Percentiles rank a stretch among this genome's conserved stretches.
These are phyloP conservation scores for Diceros bicornis DNA, from an alignment of 2,797 vertebrate genomes.

Conservation along the genomic window DNA sequence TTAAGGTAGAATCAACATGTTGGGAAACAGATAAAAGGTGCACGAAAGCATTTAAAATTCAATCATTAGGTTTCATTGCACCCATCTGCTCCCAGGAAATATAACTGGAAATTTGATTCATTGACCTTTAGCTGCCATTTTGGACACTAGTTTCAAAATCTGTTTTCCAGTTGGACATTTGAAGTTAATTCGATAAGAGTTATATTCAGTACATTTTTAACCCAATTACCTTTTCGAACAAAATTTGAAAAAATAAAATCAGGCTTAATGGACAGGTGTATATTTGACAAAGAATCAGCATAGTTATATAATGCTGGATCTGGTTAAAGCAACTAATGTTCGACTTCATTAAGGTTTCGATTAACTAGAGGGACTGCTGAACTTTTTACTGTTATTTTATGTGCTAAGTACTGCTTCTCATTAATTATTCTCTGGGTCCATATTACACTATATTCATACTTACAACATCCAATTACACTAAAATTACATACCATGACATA, in stretches of 20 bases:
- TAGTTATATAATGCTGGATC: conserved; percentile 83
- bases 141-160: conserved; percentile 77
- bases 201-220: conserved; percentile 73
- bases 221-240: conserved; percentile 75
- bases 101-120: conserved; percentile 87
- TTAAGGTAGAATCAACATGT: conserved; percentile 86
- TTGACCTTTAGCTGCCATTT: conserved; percentile 88
- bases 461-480: conserved; percentile 69
- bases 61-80: conserved; percentile 89
- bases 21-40: conserved; percentile 87
- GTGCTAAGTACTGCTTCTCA: conserved; percentile 61
- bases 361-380: conserved; percentile 82
- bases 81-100: conserved; percentile 89
- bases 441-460: conserved; percentile 69
- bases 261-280: conserved; percentile 77
- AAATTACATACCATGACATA: not conserved
- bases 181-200: conserved; percentile 80
- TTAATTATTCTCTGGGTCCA: conserved; percentile 80
- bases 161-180: conserved; percentile 75
- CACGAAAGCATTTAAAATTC: conserved; percentile 89
- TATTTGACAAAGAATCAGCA: conserved; percentile 79
- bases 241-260: conserved; percentile 74
- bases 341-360: conserved; percentile 84
- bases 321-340: conserved; percentile 86
- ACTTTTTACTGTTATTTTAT: conserved; percentile 79